A percentile compares a stretch with the other conserved stretches of the same genome.
phyloP scores from a whole-genome alignment of 2,888 invertebrate genomes.

The Sinopyrophorus schimmeli region DNA sequence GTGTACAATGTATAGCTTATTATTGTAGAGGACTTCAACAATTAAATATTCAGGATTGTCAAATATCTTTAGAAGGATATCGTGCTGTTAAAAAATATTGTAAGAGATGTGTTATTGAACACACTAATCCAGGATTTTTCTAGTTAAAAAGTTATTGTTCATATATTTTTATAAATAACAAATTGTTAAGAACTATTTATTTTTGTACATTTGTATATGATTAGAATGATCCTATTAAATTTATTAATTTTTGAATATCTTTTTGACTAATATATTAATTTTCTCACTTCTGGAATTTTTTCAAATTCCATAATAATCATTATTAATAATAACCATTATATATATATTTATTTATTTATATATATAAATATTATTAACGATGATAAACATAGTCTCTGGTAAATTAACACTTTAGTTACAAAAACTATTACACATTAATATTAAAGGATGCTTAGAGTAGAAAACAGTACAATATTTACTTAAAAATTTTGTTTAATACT shows the following conservation, averaged over 20 bases:
- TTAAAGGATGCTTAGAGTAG: no score
- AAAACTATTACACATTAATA: no score
- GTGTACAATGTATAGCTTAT: conserved; percentile 85
- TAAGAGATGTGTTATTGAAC: conserved; percentile 90
- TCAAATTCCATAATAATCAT: no score
- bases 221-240: conserved; percentile 26
- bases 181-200: conserved; percentile 39
- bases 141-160: conserved; percentile 48
- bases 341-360: no score
- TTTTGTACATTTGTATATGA: conserved; percentile 38
- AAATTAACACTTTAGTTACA: no score
- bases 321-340: no score
- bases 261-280: no score
- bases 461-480: no score
- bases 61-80: conserved; percentile 86
- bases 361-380: no score
- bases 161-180: conserved; percentile 39
- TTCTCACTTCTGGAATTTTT: no score
- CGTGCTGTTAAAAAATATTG: conserved; percentile 91
- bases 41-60: conserved; percentile 91
- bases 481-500: no score
- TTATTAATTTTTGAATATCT: conserved; percentile 20
- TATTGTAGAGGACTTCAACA: conserved; percentile 89
- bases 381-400: no score
- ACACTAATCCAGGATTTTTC: conserved; percentile 93